Evolutionary conservation across 2,797 vertebrate species (phyloP).

Genomic region (Gastrophryne carolinensis): DNA sequence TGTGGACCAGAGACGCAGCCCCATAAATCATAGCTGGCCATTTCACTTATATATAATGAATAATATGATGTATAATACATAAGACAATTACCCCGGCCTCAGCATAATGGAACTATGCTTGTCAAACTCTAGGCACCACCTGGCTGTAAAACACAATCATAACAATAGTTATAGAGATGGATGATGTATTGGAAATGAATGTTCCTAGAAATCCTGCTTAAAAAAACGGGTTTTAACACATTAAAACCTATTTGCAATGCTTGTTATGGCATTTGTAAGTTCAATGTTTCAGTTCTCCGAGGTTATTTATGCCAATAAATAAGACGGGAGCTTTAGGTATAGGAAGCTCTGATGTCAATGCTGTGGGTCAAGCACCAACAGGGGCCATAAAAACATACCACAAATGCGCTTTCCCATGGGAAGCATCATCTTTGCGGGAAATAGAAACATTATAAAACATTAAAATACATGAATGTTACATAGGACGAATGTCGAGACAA

Average conservation of each 20-base stretch:
- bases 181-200: constrained; percentile 24
- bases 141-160: constrained; percentile 14
- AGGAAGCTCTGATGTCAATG: not conserved
- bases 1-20: constrained; percentile 28
- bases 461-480: too few relatives aligned
- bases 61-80: constrained; percentile 52
- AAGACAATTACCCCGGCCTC: constrained; percentile 43
- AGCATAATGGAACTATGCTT: constrained; percentile 28
- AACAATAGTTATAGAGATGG: constrained; percentile 43
- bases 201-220: not conserved
- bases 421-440: not conserved
- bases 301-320: not conserved
- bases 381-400: not conserved
- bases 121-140: constrained; percentile 16
- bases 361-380: not conserved
- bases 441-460: not conserved
- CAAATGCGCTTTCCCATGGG: not conserved
- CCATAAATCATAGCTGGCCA: constrained; percentile 46
- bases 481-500: too few relatives aligned
- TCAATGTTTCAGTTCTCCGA: not conserved
- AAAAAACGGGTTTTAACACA: too few relatives aligned
- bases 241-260: too few relatives aligned
- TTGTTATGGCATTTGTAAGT: too few relatives aligned
- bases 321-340: not conserved
- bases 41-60: constrained; percentile 54